Percentiles rank a stretch among this genome's conserved stretches.
phyloP scores from a whole-genome alignment of 2,888 invertebrate genomes.

The Mesorhabditis sp. region DNA sequence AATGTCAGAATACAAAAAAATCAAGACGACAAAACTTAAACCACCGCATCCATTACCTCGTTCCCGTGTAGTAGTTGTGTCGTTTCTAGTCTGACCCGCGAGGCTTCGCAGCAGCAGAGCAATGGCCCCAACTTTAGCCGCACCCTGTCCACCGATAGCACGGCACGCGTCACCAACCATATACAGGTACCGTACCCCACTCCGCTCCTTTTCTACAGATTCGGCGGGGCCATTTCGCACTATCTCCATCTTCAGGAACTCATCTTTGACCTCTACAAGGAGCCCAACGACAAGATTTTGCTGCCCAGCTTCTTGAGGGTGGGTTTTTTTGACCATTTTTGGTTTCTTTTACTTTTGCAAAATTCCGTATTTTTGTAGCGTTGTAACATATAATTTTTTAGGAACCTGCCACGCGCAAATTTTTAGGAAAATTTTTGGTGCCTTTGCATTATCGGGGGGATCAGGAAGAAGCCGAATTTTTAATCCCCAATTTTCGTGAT shows the following conservation, averaged over 20 bases:
- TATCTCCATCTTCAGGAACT: constrained; percentile 25
- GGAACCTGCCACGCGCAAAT: too few relatives aligned
- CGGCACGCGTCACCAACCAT: neutral
- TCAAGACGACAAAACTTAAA: too few relatives aligned
- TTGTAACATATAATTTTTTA: too few relatives aligned
- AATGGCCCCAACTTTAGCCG: constrained; percentile 4
- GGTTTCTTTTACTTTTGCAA: neutral
- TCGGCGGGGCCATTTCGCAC: neutral
- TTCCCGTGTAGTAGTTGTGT: neutral
- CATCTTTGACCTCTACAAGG: constrained; percentile 44
- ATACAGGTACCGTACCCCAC: neutral
- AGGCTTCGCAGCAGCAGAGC: neutral
- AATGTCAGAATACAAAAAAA: too few relatives aligned
- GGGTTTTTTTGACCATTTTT: neutral
- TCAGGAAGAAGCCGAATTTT: too few relatives aligned
- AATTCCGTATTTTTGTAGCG: too few relatives aligned
- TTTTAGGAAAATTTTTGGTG: too few relatives aligned
- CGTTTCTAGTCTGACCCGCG: neutral
- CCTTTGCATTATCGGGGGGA: too few relatives aligned
- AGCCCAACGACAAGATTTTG: constrained; percentile 38
- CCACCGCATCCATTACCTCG: neutral
- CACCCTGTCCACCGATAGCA: neutral
- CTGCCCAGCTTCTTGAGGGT: constrained; percentile 43
- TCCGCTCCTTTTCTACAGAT: neutral
- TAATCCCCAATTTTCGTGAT: too few relatives aligned